These are phyloP conservation scores for Dolichoris vasculosae DNA, from an alignment of 1,140 invertebrate genomes.

Conservation along the genomic window DNA sequence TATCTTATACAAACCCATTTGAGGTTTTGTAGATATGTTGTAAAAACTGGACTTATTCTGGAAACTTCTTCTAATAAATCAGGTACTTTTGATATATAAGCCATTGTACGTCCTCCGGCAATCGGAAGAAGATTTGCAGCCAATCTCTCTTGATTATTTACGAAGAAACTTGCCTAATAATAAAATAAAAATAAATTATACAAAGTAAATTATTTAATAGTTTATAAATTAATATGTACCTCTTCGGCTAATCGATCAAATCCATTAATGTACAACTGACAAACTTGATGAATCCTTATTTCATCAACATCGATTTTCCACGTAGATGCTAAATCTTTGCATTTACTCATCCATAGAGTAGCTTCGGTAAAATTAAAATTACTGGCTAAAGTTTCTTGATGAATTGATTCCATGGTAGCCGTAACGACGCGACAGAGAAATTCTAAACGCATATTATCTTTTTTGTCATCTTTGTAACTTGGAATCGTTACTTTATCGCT, in stretches of 20 bases:
- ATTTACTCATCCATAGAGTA: slow-evolving; percentile 81
- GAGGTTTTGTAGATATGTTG: slow-evolving; percentile 81
- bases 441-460: slow-evolving; percentile 76
- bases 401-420: slow-evolving; percentile 78
- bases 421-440: slow-evolving; percentile 81
- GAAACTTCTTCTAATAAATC: slow-evolving; percentile 79
- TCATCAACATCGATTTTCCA: slow-evolving; percentile 88
- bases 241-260: slow-evolving; percentile 86
- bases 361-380: slow-evolving; percentile 77
- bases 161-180: slow-evolving; percentile 76
- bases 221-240: slow-evolving; percentile 67
- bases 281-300: slow-evolving; percentile 84
- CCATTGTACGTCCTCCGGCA: slow-evolving; percentile 82
- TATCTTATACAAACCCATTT: slow-evolving; percentile 74
- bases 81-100: slow-evolving; percentile 77
- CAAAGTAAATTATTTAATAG: slow-evolving; percentile 37
- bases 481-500: slow-evolving; percentile 68
- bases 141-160: slow-evolving; percentile 80
- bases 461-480: slow-evolving; percentile 72
- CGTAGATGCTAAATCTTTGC: slow-evolving; percentile 82
- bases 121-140: slow-evolving; percentile 81
- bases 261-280: slow-evolving; percentile 84
- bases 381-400: slow-evolving; percentile 74
- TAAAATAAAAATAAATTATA: slow-evolving; percentile 37
- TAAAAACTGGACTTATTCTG: slow-evolving; percentile 80